A percentile compares a stretch with the other conserved stretches of the same genome.
Conservation (phyloP, 2,797 vertebrate genomes). For the Phaenicophaeus curvirostris region DNA sequence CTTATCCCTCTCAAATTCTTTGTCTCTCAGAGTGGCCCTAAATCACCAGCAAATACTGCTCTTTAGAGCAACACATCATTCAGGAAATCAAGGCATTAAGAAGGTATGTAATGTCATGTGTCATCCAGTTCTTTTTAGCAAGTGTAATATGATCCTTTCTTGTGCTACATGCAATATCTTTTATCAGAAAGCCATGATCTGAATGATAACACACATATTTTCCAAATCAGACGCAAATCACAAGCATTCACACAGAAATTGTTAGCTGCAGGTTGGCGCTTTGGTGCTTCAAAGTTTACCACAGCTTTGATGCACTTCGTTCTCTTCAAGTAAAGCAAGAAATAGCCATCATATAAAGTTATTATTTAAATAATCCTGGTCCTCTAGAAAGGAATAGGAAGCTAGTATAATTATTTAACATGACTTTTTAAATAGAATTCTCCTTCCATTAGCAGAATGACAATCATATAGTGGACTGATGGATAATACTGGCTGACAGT, state of each 20-base stretch:
- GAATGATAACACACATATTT: background rate
- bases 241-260: background rate
- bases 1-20: background rate
- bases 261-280: background rate
- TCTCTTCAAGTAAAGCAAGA: background rate
- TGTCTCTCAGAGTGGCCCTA: background rate
- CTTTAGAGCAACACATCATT: background rate
- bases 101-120: background rate
- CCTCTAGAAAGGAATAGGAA: background rate
- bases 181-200: background rate
- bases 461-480: background rate
- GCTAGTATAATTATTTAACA: background rate
- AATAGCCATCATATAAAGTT: background rate
- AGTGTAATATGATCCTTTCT: background rate
- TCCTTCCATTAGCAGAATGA: background rate
- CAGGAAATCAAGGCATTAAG: background rate
- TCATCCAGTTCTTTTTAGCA: background rate
- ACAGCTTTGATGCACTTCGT: background rate
- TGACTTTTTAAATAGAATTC: background rate
- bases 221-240: background rate
- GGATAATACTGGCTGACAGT: background rate
- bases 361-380: background rate
- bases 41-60: background rate
- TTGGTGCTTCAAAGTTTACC: background rate
- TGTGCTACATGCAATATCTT: background rate